Evolutionary conservation across 2,797 vertebrate genomes (phyloP), one percentile per base, ranked within the genome.

Genomic region (Falco biarmicus): DNA sequence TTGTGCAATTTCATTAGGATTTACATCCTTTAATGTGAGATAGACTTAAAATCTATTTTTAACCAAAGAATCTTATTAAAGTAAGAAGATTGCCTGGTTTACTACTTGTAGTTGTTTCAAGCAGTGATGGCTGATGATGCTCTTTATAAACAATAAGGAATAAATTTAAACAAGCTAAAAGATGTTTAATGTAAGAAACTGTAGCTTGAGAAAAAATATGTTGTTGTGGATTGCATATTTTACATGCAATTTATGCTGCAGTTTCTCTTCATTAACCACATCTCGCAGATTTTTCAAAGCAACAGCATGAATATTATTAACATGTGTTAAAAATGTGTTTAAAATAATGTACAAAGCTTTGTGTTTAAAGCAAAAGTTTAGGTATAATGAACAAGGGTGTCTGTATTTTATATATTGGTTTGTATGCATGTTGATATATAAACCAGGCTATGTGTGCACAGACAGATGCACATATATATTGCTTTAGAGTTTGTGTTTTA

Each of bases 221-320:
- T 95, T 97, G 95, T 88, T 97, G 94, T 91, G 94, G 92, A 94
- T 94, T 94, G 95, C 95, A 96, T 97, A 97, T 98, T 98, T 98
- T 98, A 96, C 83, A 94, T 98, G 96, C 95, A 98, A 98, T 97
- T 98, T 98, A 98, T 97, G 92, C 95, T 97, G 93, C 90, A 97
- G 97, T 98, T 98, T 98, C 97, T 98, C 97, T 98, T 98, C 97
- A 98, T 98, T 98, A 98, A 97, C 95, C 97, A 97, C 96, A 98
- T 98, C 96, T 98, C 85, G 4, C 90, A 97, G 96, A 97, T 97
- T 98, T 97, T 97, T 98, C 97, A 97, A 95, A 97, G 94, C 80
- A 93, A 91, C 89, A 76, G 93, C 94, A 93, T 97, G 96, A 97
- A 98, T 98, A 97, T 97, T 97, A 98, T 98, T 98, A 98, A 97